Evolutionary conservation across 2,797 vertebrate species (phyloP), one percentile per base, ranked within the genome.

Genomic region (Channa striata): DNA sequence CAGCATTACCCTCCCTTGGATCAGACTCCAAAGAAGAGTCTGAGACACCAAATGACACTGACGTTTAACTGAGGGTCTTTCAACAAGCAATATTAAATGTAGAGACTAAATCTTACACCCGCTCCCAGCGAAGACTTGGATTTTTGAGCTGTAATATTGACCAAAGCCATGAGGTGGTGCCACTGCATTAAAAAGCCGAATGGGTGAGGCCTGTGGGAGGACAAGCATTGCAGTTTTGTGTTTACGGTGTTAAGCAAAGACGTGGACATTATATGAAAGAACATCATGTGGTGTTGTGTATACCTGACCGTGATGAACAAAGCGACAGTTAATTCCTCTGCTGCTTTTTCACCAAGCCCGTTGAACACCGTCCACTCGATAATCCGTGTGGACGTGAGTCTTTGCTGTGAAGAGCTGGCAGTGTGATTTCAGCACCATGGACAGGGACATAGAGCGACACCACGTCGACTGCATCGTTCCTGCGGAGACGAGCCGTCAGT

Each of bases 351-450:
- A 47, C 16, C 6, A 10, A 5, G n/a, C 14, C 5, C n/a, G 51
- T 23, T 34, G 2, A 46, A n/a, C 1, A 1, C 0, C 19, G 8
- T 6, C 25, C n/a, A n/a, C 25, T 30, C 25, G 6, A 30, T 30
- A 30, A 30, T 30, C n/a, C n/a, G n/a, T n/a, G n/a, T n/a, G n/a
- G n/a, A n/a, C n/a, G n/a, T n/a, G n/a, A n/a, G n/a, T 11, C 14
- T 77, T 1, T 39, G 39, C 52, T 51, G 40, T 9, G 10, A 10
- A 30, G 4, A 30, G 36, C 8, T 12, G 48, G 37, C 33, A 3
- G 11, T 39, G 53, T 60, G 0, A 40, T 64, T 76, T 88, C 82
- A 87, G 85, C 69, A 87, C 79, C 81, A 77, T 56, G 86, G 86
- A 91, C 69, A 87, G 82, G 11, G 72, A 21, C 8, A 14, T 23